A percentile compares a stretch with the other conserved stretches of the same genome.
phyloP scores from a whole-genome alignment of 2,888 invertebrate genomes.

The Hypena proboscidalis region DNA sequence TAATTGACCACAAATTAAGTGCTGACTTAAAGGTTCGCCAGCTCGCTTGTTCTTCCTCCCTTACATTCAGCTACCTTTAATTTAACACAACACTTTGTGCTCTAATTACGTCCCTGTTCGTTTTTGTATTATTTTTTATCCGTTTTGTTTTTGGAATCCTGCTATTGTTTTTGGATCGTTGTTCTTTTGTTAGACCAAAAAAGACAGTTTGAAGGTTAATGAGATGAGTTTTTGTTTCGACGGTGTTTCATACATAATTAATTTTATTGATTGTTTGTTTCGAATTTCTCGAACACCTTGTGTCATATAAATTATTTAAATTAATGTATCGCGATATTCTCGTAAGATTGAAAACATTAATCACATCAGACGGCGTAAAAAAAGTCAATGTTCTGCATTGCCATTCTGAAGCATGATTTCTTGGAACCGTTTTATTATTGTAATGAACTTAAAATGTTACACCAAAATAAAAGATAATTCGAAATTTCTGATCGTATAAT shows the following conservation, averaged over 20 bases:
- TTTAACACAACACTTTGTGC: slow-evolving; percentile 71
- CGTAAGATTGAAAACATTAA: slow-evolving; percentile 50
- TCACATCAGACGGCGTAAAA: slow-evolving; percentile 45
- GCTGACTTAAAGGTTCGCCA: slow-evolving; percentile 72
- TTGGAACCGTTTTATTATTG: slow-evolving; percentile 35
- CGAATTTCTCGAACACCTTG: slow-evolving; percentile 24
- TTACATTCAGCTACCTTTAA: slow-evolving; percentile 58
- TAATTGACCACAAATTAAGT: slow-evolving; percentile 83
- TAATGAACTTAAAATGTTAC: slow-evolving; percentile 19
- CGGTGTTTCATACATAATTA: slow-evolving; percentile 6
- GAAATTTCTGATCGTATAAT: too few species aligned
- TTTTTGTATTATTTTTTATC: slow-evolving; percentile 34
- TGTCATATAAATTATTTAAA: slow-evolving; percentile 46
- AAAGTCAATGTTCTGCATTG: slow-evolving; percentile 35
- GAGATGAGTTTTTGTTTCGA: not conserved
- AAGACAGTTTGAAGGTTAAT: slow-evolving; percentile 10
- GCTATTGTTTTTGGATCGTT: slow-evolving; percentile 21
- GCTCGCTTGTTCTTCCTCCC: slow-evolving; percentile 59
- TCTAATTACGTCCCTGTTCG: slow-evolving; percentile 65
- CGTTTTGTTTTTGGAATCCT: slow-evolving; percentile 25
- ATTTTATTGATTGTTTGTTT: slow-evolving; percentile 22
- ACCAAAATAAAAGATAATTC: slow-evolving; percentile 2
- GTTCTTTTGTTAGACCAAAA: slow-evolving; percentile 13
- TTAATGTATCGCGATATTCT: slow-evolving; percentile 45
- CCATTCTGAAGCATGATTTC: slow-evolving; percentile 34